Base-by-base conservation (phyloP, 1,140 invertebrate genomes). In the Hormaphis cornu region DNA sequence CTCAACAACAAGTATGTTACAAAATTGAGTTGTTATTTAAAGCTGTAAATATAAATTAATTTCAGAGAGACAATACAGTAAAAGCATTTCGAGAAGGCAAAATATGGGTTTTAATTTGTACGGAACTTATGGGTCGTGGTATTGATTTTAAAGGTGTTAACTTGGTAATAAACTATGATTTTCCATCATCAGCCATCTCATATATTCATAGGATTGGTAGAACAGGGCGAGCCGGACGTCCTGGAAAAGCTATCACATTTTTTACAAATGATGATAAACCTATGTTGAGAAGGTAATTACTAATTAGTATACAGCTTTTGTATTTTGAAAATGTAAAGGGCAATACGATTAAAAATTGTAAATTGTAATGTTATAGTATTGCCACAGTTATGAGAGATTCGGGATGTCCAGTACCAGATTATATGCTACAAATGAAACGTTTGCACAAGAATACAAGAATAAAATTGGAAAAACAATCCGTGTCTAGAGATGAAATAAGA, bases 131-230 rank as follows among this genome's bases (percentile, higher is more conserved):
- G 90, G 91, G 91, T 9, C 85, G 97, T 74, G 97, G 97, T 74
- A 93, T 99, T 72, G 97, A 99, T 81, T 97, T 99, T 76, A 94
- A 95, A 77, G 94, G 91, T 12, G 92, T 99, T 24, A 97, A 95
- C 82, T 80, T 98, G 5, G 95, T 99, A 26, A 85, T 99, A 69
- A 99, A 99, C 81, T 99, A 96, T 78, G 97, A 99, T 81, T 94
- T 98, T 76, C 97, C 97, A 30, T 86, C 88, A 14, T 90, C 87
- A 40, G 87, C 89, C 46, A 90, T 97, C 70, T 89, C 91, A 18
- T 99, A 99, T 75, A 90, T 99, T 73, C 97, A 99, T 80, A 85
- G 91, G 74, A 88, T 93, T 73, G 90, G 94, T 35, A 80, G 97
- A 70, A 97, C 95, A 1, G 97, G 97, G 3, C 80, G 97, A 74